These are phyloP conservation scores for Strigamia maritima DNA, from an alignment of 2,888 invertebrate genomes.

Conservation along the genomic window DNA sequence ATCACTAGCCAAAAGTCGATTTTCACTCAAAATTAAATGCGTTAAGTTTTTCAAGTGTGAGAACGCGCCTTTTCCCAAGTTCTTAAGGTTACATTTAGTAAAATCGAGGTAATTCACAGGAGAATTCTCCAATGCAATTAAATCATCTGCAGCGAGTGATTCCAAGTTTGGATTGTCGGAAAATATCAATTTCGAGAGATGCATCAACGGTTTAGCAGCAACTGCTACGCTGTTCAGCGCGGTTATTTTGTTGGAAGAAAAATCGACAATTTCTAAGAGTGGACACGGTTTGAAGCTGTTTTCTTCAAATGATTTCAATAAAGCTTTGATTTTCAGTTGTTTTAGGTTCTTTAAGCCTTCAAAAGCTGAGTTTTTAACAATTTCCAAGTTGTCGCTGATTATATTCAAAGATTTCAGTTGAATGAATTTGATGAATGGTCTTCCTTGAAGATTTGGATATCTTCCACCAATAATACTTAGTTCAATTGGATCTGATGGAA, in stretches of 20 bases:
- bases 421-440: background rate
- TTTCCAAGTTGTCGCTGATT: background rate
- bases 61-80: background rate
- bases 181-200: background rate
- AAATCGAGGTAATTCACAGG: background rate
- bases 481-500: background rate
- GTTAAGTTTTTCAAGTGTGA: background rate
- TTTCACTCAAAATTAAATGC: background rate
- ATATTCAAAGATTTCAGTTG: background rate
- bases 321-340: background rate
- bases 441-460: background rate
- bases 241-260: background rate
- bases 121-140: background rate
- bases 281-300: background rate
- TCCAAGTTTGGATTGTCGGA: background rate
- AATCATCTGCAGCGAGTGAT: background rate
- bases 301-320: background rate
- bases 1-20: background rate
- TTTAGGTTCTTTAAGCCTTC: background rate
- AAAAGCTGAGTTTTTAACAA: background rate
- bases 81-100: background rate
- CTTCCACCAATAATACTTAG: background rate
- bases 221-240: background rate
- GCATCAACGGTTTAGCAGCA: background rate
- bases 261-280: background rate